Evolutionary conservation across 2,888 invertebrate genomes (phyloP).

Genomic region (Thereva nobilitata): DNA sequence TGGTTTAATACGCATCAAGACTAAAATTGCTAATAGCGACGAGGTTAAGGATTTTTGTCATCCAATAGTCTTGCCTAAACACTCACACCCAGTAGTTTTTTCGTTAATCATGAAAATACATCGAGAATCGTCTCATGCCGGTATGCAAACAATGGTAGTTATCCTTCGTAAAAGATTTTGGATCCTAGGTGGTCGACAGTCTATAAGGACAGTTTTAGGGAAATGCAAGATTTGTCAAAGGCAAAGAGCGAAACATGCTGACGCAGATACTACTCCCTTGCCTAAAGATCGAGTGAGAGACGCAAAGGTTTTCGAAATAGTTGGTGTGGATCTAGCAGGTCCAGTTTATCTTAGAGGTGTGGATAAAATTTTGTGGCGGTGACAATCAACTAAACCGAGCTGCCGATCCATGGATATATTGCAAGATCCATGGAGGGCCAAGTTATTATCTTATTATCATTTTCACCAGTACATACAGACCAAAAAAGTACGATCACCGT

Average conservation of each 20-base stretch:
- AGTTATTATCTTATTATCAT: no score
- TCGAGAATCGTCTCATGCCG: no score
- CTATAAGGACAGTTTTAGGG: conserved; percentile 39
- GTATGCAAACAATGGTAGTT: conserved; percentile 42
- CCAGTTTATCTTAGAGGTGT: conserved; percentile 1
- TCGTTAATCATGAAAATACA: no score
- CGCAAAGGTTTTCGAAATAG: conserved; percentile 19
- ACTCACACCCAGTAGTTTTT: no score
- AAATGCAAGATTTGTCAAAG: conserved; percentile 43
- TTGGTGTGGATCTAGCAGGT: conserved; percentile 26
- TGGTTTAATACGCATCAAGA: conserved; percentile 42
- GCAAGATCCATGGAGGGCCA: no score
- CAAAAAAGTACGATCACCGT: no score
- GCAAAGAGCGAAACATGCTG: background rate
- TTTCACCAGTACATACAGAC: no score
- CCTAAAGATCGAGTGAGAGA: conserved; percentile 19
- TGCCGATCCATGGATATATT: no score
- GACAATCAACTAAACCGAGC: no score
- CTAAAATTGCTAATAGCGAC: conserved; percentile 39
- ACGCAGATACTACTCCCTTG: background rate
- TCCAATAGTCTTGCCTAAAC: conserved; percentile 46
- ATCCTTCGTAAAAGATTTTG: conserved; percentile 44
- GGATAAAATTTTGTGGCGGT: background rate
- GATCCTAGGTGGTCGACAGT: conserved; percentile 44
- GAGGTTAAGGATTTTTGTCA: conserved; percentile 43